phyloP scores from a whole-genome alignment of 2,888 invertebrate species.

The Blomia tropicalis region DNA sequence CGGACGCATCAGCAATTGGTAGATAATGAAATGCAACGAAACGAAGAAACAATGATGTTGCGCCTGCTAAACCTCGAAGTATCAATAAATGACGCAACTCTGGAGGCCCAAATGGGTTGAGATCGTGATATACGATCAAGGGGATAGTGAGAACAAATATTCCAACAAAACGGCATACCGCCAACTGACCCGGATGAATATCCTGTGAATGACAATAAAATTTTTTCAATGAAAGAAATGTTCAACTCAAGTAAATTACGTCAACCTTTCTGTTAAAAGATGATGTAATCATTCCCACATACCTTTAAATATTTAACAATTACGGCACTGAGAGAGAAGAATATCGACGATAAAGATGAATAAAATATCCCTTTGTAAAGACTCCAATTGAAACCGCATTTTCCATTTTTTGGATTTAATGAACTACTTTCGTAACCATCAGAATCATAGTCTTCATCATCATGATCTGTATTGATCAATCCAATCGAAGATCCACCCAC shows the following conservation, averaged over 20 bases:
- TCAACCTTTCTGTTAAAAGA: not conserved
- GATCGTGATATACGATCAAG: conserved; percentile 60
- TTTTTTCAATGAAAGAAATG: not conserved
- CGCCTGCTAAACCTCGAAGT: conserved; percentile 65
- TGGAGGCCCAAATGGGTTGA: conserved; percentile 55
- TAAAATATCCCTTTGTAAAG: conserved; percentile 29
- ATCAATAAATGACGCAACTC: conserved; percentile 61
- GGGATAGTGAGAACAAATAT: conserved; percentile 73
- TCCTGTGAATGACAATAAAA: conserved; percentile 35
- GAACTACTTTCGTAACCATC: not conserved
- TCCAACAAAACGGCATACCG: conserved; percentile 70
- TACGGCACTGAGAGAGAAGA: conserved; percentile 74
- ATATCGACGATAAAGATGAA: conserved; percentile 53
- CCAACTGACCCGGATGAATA: conserved; percentile 71
- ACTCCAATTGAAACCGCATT: conserved; percentile 8
- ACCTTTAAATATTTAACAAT: conserved; percentile 60
- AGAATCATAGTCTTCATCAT: not conserved
- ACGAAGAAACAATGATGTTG: conserved; percentile 72
- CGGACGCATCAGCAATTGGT: conserved; percentile 77
- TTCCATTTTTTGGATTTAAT: not conserved
- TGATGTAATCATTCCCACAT: too few species aligned
- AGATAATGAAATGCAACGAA: conserved; percentile 80
- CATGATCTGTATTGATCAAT: not conserved
- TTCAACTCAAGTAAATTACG: not conserved
- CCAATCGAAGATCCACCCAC: not conserved